A percentile compares a stretch with the other conserved stretches of the same genome.
phyloP scores from a whole-genome alignment of 2,797 vertebrate species.

The Melanotaenia boesemani region DNA sequence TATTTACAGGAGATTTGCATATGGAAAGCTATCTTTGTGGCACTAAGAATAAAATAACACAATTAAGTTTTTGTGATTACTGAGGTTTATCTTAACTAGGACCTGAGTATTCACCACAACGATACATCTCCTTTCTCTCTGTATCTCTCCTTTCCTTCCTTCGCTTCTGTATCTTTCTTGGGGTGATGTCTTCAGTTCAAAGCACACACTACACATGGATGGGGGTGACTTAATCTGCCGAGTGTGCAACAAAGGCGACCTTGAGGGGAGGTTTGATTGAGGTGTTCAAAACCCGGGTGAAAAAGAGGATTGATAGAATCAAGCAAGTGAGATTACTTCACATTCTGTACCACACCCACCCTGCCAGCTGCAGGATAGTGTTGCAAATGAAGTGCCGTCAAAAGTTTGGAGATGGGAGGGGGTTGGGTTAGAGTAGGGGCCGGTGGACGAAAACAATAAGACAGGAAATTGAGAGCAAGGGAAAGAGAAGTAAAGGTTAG shows the following conservation, averaged over 20 bases:
- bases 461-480: constrained; percentile 20
- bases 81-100: constrained; percentile 30
- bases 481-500: constrained; percentile 26
- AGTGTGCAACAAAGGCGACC: constrained; percentile 79
- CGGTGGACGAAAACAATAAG: constrained; percentile 37
- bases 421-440: not conserved
- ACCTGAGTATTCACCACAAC: constrained; percentile 39
- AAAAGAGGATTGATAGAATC: constrained; percentile 76
- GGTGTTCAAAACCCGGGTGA: constrained; percentile 76
- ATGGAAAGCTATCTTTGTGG: not conserved
- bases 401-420: constrained; percentile 48
- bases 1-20: not conserved
- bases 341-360: constrained; percentile 72
- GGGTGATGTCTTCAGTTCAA: constrained; percentile 76
- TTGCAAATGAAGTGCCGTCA: constrained; percentile 75
- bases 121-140: constrained; percentile 29
- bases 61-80: constrained; percentile 28
- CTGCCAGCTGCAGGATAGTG: constrained; percentile 71
- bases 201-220: constrained; percentile 66
- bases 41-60: not conserved
- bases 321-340: constrained; percentile 75
- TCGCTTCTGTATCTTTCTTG: constrained; percentile 67
- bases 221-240: constrained; percentile 71
- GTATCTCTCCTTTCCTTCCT: constrained; percentile 22
- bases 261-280: constrained; percentile 82